Base-by-base conservation (phyloP, 1,140 invertebrate species). In the Lysiphlebus fabarum region DNA sequence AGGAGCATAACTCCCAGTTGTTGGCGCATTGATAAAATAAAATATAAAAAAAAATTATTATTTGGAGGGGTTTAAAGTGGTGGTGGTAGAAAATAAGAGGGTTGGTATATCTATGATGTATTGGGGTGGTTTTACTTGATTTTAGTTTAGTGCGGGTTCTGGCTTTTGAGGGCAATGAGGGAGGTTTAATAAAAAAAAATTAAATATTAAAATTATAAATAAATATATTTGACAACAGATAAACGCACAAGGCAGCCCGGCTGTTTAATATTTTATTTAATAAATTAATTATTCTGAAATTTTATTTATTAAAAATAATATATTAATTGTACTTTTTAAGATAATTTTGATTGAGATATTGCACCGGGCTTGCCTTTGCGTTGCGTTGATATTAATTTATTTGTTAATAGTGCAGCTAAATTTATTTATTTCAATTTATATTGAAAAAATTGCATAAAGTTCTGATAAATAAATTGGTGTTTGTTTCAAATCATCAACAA, bases 101-200 rank as follows among this genome's bases (percentile, higher is more conserved):
- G 62, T 62, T 59, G 61, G 65, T 26, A 4, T 26, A n/a, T n/a
- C n/a, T n/a, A 26, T 26, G 17, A 26, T 26, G 17, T 26, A 26
- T 26, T 26, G 17, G 17, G 17, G 49, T 51, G 64, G 69, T 26
- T 68, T 70, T 63, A 64, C 67, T 45, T 51, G 64, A 68, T 26
- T 68, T 70, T 63, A 64, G 67, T 45, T 61, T 70, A 79, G 77
- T 78, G 75, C 70, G 76, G 74, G 74, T 73, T 76, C 71, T 75
- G 76, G 74, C 73, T 73, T 76, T 70, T 75, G 71, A 76, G 75
- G 77, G 75, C 77, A 68, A 69, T 70, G 74, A 75, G 74, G 76
- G 76, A 74, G 72, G 73, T 68, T 76, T 65, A 67, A 65, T 58
- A 58, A 67, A 67, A 26, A 26, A 17, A 17, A 17, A 17, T 1